These are phyloP conservation scores for Molossus alvarezi DNA, from an alignment of 2,797 vertebrate species.

Conservation along the genomic window DNA sequence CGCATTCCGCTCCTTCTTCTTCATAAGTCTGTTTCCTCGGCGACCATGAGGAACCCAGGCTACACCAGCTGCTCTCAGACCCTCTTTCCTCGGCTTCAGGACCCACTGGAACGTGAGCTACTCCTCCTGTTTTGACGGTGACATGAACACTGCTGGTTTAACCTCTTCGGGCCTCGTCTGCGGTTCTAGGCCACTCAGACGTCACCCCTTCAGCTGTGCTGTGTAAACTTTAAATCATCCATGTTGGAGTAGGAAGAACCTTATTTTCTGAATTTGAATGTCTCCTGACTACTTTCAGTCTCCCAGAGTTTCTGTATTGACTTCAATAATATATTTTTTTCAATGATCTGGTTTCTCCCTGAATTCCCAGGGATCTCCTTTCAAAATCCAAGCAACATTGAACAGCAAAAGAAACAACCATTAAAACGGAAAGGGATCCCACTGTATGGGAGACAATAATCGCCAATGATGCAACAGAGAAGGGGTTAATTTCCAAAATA, in stretches of 20 bases:
- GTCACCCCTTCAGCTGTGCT: not conserved
- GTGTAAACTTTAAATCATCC: not conserved
- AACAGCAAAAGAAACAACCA: no score
- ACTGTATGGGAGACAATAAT: no score
- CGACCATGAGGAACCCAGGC: not conserved
- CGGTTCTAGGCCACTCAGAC: no score
- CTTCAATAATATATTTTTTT: conserved; percentile 23
- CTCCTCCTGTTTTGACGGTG: not conserved
- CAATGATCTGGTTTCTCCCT: not conserved
- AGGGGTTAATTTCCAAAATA: no score
- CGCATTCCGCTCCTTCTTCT: not conserved
- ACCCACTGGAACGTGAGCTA: not conserved
- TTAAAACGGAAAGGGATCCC: no score
- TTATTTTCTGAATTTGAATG: not conserved
- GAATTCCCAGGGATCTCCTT: conserved; percentile 25
- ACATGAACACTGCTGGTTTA: not conserved
- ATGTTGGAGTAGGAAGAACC: not conserved
- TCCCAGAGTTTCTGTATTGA: not conserved
- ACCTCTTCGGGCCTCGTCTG: not conserved
- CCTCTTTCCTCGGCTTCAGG: not conserved
- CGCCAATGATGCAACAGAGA: no score
- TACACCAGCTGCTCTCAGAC: not conserved
- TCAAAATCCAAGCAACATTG: conserved; percentile 15
- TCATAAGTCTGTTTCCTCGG: not conserved
- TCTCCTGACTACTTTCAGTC: not conserved